A percentile compares a stretch with the other conserved stretches of the same genome.
Conservation (phyloP, 2,888 invertebrate species). For the Sarcophaga carnaria region DNA sequence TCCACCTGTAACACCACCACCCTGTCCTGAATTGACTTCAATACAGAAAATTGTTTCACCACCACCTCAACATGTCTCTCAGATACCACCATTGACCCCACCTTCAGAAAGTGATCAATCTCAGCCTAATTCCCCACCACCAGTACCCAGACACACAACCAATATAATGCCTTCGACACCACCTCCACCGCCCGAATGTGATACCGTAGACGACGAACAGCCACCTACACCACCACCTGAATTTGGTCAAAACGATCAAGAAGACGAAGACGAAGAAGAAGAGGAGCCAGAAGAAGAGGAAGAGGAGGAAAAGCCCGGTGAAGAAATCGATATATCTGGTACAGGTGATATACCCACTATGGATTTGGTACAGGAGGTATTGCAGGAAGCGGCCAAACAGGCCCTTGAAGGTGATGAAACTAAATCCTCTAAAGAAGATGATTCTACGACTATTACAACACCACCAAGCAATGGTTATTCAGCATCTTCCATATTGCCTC, state of each 20-base stretch:
- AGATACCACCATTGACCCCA: constrained; percentile 76
- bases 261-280: constrained; percentile 45
- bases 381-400: constrained; percentile 66
- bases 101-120: constrained; percentile 79
- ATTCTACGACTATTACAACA: constrained; percentile 80
- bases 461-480: constrained; percentile 81
- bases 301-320: constrained; percentile 14
- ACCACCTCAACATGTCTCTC: constrained; percentile 74
- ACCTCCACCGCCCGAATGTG: constrained; percentile 66
- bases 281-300: constrained; percentile 44
- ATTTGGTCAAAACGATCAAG: constrained; percentile 67
- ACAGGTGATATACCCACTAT: constrained; percentile 69
- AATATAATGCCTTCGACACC: constrained; percentile 68
- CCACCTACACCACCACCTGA: constrained; percentile 73
- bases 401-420: constrained; percentile 73
- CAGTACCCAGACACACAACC: constrained; percentile 65
- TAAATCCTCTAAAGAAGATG: constrained; percentile 78
- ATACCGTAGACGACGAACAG: constrained; percentile 66
- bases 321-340: constrained; percentile 68
- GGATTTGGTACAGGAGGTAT: constrained; percentile 66
- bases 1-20: constrained; percentile 79
- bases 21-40: constrained; percentile 73
- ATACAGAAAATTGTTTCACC: constrained; percentile 75
- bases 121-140: constrained; percentile 77
- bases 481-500: constrained; percentile 78